Conservation (phyloP, 2,113 vertebrate species). For the Holacanthus passer region DNA sequence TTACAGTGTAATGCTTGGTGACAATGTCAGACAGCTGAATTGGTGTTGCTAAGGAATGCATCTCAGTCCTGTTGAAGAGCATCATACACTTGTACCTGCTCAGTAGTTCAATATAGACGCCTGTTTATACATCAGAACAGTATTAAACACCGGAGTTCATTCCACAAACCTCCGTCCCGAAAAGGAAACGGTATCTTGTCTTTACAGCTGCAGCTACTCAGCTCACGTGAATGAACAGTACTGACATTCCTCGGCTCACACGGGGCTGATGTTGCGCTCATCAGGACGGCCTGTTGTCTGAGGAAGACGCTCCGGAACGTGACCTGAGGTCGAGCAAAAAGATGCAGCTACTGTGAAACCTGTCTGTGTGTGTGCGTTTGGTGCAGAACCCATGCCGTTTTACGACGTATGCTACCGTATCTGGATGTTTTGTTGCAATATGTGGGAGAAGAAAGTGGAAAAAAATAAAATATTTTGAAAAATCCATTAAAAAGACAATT, state of each 20-base stretch:
- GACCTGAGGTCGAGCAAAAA: conserved; percentile 69
- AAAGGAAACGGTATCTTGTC: conserved; percentile 31
- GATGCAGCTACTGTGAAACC: conserved; percentile 80
- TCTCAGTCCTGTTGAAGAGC: conserved; percentile 62
- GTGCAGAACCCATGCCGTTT: conserved; percentile 67
- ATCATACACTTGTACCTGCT: conserved; percentile 47
- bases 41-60: conserved; percentile 70
- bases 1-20: conserved; percentile 81
- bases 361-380: conserved; percentile 80
- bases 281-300: conserved; percentile 59
- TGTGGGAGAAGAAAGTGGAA: conserved; percentile 65
- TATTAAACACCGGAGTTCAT: conserved; percentile 44
- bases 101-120: conserved; percentile 50
- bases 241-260: conserved; percentile 11
- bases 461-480: conserved; percentile 64
- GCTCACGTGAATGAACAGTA: conserved; percentile 31
- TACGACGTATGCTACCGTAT: conserved; percentile 79
- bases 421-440: conserved; percentile 85
- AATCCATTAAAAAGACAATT: conserved; percentile 70
- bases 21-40: conserved; percentile 73
- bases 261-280: conserved; percentile 47
- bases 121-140: conserved; percentile 47
- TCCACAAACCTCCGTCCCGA: conserved; percentile 16
- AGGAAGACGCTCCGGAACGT: conserved; percentile 70
- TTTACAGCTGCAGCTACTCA: conserved; percentile 37